Conservation (phyloP, 1,140 invertebrate genomes). For the Neocloeon triangulifer region DNA sequence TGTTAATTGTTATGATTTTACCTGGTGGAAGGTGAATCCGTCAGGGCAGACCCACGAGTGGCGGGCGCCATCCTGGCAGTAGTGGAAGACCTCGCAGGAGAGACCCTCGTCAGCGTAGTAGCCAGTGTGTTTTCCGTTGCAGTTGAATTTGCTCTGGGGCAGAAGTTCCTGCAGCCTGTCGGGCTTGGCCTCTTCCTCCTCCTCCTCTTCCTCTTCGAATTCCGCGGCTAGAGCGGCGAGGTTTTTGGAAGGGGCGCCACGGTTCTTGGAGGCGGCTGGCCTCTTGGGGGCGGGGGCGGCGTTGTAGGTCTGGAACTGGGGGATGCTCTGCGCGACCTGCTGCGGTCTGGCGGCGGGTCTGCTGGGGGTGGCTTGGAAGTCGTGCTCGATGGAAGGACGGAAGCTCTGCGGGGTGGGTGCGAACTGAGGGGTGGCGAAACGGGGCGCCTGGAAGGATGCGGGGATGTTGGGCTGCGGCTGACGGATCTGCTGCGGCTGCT, state of each 20-base stretch:
- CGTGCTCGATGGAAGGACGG: neutral
- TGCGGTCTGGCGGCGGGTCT: neutral
- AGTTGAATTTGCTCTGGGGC: constrained; percentile 64
- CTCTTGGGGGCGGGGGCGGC: neutral
- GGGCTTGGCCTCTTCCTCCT: constrained; percentile 62
- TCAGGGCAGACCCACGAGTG: constrained; percentile 87
- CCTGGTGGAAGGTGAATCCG: constrained; percentile 79
- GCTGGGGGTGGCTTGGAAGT: neutral
- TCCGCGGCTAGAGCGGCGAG: constrained; percentile 2
- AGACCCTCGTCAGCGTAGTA: constrained; percentile 81
- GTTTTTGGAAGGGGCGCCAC: neutral
- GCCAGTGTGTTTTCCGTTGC: constrained; percentile 54
- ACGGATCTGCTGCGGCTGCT: no score
- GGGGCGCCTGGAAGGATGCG: no score
- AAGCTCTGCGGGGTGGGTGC: neutral
- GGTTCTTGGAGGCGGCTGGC: neutral
- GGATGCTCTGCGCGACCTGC: neutral
- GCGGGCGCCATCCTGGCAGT: constrained; percentile 71
- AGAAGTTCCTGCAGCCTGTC: constrained; percentile 56
- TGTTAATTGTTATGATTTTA: constrained; percentile 18
- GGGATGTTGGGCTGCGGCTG: no score
- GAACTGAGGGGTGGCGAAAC: no score
- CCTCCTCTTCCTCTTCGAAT: constrained; percentile 22
- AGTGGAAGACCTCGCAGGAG: constrained; percentile 81
- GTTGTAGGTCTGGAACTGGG: neutral